Base-by-base conservation (phyloP, 2,113 vertebrate species). In the Tetraodon nigroviridis region DNA sequence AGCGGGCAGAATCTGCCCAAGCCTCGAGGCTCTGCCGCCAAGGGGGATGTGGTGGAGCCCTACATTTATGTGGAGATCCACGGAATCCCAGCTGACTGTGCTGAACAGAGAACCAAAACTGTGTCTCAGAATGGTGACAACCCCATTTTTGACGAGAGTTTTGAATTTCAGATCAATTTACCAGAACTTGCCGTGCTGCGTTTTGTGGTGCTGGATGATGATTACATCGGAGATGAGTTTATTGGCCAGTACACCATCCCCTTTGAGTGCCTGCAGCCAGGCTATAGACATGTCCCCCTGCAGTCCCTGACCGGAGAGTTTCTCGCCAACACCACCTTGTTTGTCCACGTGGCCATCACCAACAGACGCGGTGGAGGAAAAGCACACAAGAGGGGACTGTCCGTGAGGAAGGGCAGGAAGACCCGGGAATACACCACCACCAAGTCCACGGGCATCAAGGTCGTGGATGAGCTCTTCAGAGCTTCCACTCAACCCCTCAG, bases 211-310 rank as follows among this genome's bases (percentile, higher is more conserved):
- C 87, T 95, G 62, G 94, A 95, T 0, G 94, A 95, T 0, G 94
- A 96, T 78, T 96, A 93, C 85, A 96, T 96, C 0, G 94, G 94
- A 15, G 94, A 96, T 0, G 94, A 96, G 79, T 96, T 96, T 81
- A 96, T 96, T 2, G 94, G 93, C 61, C 94, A 96, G 88, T 95
- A 95, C 88, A 95, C 94, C 61, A 95, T 96, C 60, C 94, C 94
- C 6, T 94, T 95, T 1, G 94, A 95, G 84, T 95, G 94, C 84
- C 88, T 95, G 78, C 94, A 95, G 79, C 91, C 93, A 0, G 94
- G 94, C 53, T 96, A 95, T 69, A 90, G 94, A 60, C 94, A 96
- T 0, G 90, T 96, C 50, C 94, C 94, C 1, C 86, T 96, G 2
- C 94, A 94, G 55, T 93, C 93, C 1, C 84, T 96, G 56, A 90